Evolutionary conservation across 2,888 invertebrate genomes (phyloP), one percentile per base, ranked within the genome.

Genomic region (Deilephila porcellus): DNA sequence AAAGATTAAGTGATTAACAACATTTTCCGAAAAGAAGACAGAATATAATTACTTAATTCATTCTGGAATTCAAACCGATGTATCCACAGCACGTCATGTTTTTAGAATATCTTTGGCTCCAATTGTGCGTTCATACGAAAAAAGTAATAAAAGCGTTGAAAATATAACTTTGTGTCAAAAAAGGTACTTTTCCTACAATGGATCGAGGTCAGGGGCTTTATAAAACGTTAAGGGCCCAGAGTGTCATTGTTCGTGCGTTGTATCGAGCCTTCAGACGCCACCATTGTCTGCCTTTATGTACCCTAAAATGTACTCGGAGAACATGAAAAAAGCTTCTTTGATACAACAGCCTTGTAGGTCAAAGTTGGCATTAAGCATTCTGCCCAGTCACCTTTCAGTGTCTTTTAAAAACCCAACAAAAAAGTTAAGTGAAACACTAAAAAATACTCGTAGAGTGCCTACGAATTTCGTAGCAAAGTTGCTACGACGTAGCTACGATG

Each of bases 391-490:
- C 37, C n/a, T 11, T 37, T 64, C 34, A 45, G 20, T 64, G 64
- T 37, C n/a, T 45, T 45, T 45, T 14, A 45, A 45, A 45, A 45
- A 45, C 14, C 14, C 14, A 45, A 45, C 45, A 45, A 45, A 45
- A 45, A 56, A 8, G 6, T 17, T n/a, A 17, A 56, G n/a, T n/a
- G n/a, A n/a, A n/a, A 56, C 17, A 56, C 17, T 56, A 56, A n/a
- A 17, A 56, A 67, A 67, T 60, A 37, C 60, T 6, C 78, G 82
- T 83, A 83, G 82, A 32, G 75, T 4, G 71, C 45, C 83, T 83
- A 86, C 83, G 78, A 71, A n/a, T 17, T 71, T 75, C 81, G 87
- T 88, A 87, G 87, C 79, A 34, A 11, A 7, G 56, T 56, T 74
- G 76, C 83, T 86, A 83, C 84, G 83, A 4, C 82, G 84, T 83